phyloP scores from a whole-genome alignment of 2,888 invertebrate species.

The Drosophila paranaensis region DNA sequence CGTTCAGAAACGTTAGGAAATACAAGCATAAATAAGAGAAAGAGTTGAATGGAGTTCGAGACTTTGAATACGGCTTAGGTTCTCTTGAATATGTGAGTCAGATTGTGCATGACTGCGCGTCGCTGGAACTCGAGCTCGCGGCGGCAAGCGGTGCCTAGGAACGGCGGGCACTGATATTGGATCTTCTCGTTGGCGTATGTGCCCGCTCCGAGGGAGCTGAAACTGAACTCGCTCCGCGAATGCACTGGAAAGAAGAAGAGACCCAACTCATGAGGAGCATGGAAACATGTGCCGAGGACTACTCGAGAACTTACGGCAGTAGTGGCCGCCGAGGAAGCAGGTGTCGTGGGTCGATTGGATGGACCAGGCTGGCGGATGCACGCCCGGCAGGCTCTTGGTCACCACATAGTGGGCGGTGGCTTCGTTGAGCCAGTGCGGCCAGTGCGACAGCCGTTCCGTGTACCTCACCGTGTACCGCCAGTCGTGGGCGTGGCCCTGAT shows the following conservation, averaged over 20 bases:
- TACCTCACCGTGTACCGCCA: conserved; percentile 90
- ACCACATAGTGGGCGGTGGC: conserved; percentile 87
- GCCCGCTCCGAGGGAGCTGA: conserved; percentile 85
- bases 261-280: conserved; percentile 53
- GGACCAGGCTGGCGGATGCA: conserved; percentile 85
- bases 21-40: conserved; percentile 13
- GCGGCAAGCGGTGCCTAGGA: conserved; percentile 86
- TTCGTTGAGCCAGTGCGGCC: conserved; percentile 87
- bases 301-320: conserved; percentile 86
- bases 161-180: conserved; percentile 88
- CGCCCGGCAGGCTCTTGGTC: conserved; percentile 85
- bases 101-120: conserved; percentile 83
- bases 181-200: conserved; percentile 86
- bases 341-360: conserved; percentile 88
- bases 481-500: conserved; percentile 88
- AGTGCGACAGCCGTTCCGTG: conserved; percentile 87
- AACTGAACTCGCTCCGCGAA: conserved; percentile 87
- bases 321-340: conserved; percentile 87
- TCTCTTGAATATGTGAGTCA: conserved; percentile 77
- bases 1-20: conserved; percentile 30
- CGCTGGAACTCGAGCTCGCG: conserved; percentile 86
- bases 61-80: not conserved
- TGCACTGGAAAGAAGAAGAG: conserved; percentile 86
- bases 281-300: not conserved
- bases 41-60: conserved; percentile 4